Evolutionary conservation across 2,888 invertebrate species (phyloP).

Genomic region (Hypsopygia costalis): DNA sequence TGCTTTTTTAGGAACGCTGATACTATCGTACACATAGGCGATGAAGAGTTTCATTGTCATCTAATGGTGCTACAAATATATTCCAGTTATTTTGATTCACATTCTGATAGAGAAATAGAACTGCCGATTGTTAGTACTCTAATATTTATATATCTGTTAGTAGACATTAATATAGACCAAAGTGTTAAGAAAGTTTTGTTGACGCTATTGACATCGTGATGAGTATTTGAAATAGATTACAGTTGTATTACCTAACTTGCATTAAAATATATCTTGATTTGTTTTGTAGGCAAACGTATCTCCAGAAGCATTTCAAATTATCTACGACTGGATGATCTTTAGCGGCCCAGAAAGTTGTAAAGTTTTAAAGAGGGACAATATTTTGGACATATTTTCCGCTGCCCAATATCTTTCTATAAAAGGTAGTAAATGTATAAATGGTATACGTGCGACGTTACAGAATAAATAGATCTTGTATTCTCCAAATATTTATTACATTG

Average conservation of each 20-base stretch:
- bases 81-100: constrained; percentile 82
- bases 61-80: constrained; percentile 85
- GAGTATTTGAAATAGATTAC: no score
- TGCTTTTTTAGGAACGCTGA: constrained; percentile 81
- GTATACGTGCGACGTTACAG: no score
- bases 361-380: constrained; percentile 83
- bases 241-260: no score
- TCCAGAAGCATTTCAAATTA: constrained; percentile 83
- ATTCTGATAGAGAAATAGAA: constrained; percentile 49
- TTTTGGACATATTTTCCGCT: constrained; percentile 86
- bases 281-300: constrained; percentile 58
- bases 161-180: no score
- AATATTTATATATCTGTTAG: no score
- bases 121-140: constrained; percentile 56
- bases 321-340: constrained; percentile 91
- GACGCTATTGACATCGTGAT: no score
- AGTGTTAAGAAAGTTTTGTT: no score
- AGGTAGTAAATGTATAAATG: no score
- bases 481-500: no score
- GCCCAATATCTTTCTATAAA: constrained; percentile 86
- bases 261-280: no score
- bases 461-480: no score
- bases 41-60: constrained; percentile 85
- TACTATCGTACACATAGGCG: constrained; percentile 82
- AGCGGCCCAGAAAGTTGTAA: constrained; percentile 82